Percentiles rank a stretch among this genome's conserved stretches.
Evolutionary conservation across 1,140 invertebrate species (phyloP).

Genomic region (Brachystomella parvula): DNA sequence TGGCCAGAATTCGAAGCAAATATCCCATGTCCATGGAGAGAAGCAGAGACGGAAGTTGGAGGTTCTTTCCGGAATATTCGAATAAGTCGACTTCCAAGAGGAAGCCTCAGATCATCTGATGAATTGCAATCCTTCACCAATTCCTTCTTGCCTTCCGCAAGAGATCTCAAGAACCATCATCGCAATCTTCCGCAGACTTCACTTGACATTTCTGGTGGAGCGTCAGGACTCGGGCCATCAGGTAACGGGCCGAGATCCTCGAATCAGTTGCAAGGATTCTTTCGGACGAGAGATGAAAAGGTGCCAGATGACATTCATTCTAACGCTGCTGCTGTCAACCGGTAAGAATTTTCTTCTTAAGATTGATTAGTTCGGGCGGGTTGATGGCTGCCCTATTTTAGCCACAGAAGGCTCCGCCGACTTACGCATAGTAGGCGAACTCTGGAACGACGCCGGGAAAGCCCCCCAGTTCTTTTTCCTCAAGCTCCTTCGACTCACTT

Average conservation of each 20-base stretch:
- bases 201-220: conserved; percentile 28
- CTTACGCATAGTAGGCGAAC: conserved; percentile 35
- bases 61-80: neutral
- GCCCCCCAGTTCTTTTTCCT: conserved; percentile 28
- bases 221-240: neutral
- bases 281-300: conserved; percentile 32
- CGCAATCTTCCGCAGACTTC: conserved; percentile 32
- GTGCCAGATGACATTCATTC: conserved; percentile 29
- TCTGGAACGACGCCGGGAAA: conserved; percentile 33
- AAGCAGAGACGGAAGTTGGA: neutral
- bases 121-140: conserved; percentile 13
- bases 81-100: conserved; percentile 2
- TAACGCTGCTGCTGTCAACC: conserved; percentile 30
- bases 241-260: conserved; percentile 5
- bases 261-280: conserved; percentile 23
- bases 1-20: neutral
- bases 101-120: conserved; percentile 4
- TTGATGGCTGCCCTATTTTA: too few species aligned
- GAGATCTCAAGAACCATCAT: conserved; percentile 29
- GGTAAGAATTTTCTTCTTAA: conserved; percentile 21
- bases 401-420: conserved; percentile 35
- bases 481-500: conserved; percentile 54
- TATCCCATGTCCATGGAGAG: neutral
- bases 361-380: too few species aligned
- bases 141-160: conserved; percentile 32